Base-by-base conservation (phyloP, 1,140 invertebrate genomes). In the Saccostrea echinata region DNA sequence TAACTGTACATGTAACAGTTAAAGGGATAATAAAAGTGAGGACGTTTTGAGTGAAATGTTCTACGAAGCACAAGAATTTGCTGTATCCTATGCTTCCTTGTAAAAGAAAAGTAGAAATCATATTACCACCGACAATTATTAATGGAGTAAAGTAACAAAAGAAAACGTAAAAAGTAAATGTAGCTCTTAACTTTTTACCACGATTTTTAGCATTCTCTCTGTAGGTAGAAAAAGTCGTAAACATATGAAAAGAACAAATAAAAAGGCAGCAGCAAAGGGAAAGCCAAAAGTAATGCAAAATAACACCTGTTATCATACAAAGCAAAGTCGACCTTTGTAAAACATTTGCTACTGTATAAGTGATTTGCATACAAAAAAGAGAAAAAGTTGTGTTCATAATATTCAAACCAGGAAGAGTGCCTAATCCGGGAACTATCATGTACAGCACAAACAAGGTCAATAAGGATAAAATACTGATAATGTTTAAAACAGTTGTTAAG, bases 1-100 rank as follows among this genome's bases (percentile, higher is more conserved):
- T 89, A 2, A 53, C 81, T 11, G 85, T 1, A 51, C 88, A 89
- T 33, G 85, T 82, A 13, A 84, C 0, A 4, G 83, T 2, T 8
- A 85, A 6, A 13, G 88, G 88, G 11, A 82, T n/a, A n/a, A 89
- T 53, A 53, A 89, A 64, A 8, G 86, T 84, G 24, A n/a, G 21
- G 3, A 86, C 61, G n/a, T 61, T 52, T 18, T 80, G 68, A 18
- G n/a, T 30, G 33, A 21, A n/a, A 33, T 80, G 13, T 4, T 51
- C 51, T 11, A 89, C n/a, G 33, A 89, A 89, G 84, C 88, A 89
- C 0, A 83, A 18, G 3, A 21, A 18, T 0, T 21, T 82, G 0
- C 82, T 27, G 3, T 84, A 76, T 13, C 87, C 87, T n/a, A 84
- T 27, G 12, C 1, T 27, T 18, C 16, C 55, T 21, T 12, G 4